Percentiles rank a stretch among this genome's conserved stretches.
Evolutionary conservation across 2,888 invertebrate genomes (phyloP).

Genomic region (Orchesellides sinensis): DNA sequence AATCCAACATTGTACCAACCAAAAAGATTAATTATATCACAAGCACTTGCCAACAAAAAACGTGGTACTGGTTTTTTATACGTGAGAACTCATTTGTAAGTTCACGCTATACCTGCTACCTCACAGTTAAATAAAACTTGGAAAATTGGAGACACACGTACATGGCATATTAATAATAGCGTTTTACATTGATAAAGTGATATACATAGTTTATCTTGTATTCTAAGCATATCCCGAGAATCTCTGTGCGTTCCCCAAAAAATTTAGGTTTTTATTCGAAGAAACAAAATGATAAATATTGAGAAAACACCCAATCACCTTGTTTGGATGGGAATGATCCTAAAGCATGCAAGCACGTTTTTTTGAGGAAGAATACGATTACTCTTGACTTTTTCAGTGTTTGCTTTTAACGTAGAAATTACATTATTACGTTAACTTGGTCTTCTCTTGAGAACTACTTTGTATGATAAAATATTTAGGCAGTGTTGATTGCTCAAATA

Average conservation of each 20-base stretch:
- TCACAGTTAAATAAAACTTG: not conserved
- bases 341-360: conserved; percentile 35
- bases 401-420: too few species aligned
- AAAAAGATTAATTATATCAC: conserved; percentile 12
- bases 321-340: conserved; percentile 39
- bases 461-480: not conserved
- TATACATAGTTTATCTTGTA: conserved; percentile 9
- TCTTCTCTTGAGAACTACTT: too few species aligned
- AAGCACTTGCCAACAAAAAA: not conserved
- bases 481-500: not conserved
- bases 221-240: conserved; percentile 38
- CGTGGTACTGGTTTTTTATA: not conserved
- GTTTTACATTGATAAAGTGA: not conserved
- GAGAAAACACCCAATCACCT: conserved; percentile 59
- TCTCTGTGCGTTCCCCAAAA: conserved; percentile 38
- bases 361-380: conserved; percentile 23
- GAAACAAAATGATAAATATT: conserved; percentile 57
- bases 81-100: not conserved
- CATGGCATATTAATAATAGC: not conserved
- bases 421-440: not conserved
- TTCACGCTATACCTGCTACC: not conserved
- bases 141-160: too few species aligned
- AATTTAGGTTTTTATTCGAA: conserved; percentile 32
- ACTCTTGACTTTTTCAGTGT: not conserved
- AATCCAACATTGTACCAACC: conserved; percentile 5